Conservation (phyloP, 2,113 vertebrate species). For the Psilopogon haemacephalus region DNA sequence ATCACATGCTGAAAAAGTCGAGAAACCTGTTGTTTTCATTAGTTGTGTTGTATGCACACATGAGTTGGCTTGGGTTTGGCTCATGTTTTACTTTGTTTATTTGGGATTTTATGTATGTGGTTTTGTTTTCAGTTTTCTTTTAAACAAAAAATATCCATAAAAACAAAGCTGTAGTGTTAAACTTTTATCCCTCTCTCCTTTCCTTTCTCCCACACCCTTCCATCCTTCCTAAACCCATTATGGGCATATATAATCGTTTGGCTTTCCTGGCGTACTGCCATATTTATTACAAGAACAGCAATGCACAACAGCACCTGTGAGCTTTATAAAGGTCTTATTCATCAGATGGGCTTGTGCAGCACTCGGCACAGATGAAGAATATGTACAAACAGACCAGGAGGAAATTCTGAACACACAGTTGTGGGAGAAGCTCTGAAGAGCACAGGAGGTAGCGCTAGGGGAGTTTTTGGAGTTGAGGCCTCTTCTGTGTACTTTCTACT, state of each 20-base stretch:
- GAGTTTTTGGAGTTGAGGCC: background rate
- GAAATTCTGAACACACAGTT: background rate
- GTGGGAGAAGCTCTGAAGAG: background rate
- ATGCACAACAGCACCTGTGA: conserved; percentile 46
- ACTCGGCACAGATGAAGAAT: background rate
- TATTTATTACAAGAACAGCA: conserved; percentile 19
- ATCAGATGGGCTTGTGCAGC: conserved; percentile 7
- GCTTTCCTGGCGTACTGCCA: conserved; percentile 20
- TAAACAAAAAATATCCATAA: background rate
- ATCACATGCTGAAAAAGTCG: conserved; percentile 30
- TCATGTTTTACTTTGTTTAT: background rate
- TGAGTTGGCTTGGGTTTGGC: background rate
- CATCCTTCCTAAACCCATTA: background rate
- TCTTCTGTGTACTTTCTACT: background rate
- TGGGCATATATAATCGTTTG: background rate
- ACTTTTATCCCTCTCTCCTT: background rate
- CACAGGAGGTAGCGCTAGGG: rapidly evolving
- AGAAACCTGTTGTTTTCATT: conserved; percentile 32
- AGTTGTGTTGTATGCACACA: background rate
- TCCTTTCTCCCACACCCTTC: background rate
- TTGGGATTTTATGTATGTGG: no score
- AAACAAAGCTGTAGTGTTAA: conserved; percentile 14
- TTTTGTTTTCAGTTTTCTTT: no score
- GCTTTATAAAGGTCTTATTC: conserved; percentile 56
- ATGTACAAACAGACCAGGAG: background rate